Percentiles rank a stretch among this genome's conserved stretches.
Conservation (phyloP, 2,797 vertebrate genomes). For the Pagetopsis macropterus region DNA sequence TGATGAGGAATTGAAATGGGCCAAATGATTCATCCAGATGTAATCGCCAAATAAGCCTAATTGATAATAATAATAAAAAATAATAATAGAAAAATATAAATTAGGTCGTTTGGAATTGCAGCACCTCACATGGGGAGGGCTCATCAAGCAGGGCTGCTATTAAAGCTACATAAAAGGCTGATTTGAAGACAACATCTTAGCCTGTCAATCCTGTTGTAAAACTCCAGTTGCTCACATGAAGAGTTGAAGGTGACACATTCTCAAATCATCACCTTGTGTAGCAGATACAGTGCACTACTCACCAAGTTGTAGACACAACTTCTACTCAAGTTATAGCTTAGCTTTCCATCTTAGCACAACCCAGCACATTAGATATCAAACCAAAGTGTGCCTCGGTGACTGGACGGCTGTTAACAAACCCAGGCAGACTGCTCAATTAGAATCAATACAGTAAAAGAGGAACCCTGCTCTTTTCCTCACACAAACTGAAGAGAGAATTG, state of each 20-base stretch:
- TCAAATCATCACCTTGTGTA: neutral
- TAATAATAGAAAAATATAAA: neutral
- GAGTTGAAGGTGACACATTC: neutral
- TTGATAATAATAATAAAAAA: neutral
- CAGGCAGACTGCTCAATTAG: constrained; percentile 1
- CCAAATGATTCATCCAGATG: neutral
- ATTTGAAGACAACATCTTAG: neutral
- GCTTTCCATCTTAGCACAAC: neutral
- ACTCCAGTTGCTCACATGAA: neutral
- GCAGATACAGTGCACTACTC: neutral
- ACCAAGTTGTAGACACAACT: neutral
- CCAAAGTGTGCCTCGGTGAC: neutral
- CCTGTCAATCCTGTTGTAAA: neutral
- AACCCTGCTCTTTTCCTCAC: neutral
- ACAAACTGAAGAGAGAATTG: neutral
- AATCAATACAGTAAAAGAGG: constrained; percentile 19
- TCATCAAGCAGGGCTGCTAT: neutral
- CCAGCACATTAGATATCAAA: neutral
- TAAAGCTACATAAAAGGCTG: neutral
- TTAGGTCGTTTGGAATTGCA: neutral
- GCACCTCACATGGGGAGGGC: neutral
- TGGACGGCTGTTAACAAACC: no score
- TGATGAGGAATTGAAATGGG: neutral
- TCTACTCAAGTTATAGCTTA: neutral
- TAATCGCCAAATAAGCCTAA: neutral